Percentiles rank a stretch among this genome's conserved stretches.
Evolutionary conservation across 2,113 vertebrate species (phyloP).

Genomic region (Onychostoma macrolepis): DNA sequence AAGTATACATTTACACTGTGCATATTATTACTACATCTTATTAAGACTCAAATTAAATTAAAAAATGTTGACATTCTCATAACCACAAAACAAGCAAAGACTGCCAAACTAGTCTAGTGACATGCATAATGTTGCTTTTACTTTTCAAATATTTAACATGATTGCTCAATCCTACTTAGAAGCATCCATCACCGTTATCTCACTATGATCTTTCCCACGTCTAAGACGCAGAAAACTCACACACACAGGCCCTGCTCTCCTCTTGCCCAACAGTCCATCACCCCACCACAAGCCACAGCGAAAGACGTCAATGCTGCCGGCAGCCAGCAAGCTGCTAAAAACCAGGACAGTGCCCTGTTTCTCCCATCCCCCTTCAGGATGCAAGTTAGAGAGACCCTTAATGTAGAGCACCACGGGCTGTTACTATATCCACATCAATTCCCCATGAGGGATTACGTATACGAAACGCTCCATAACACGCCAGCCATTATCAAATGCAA

Average conservation of each 20-base stretch:
- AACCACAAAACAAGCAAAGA: not conserved
- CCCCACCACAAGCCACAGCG: not conserved
- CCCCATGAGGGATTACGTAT: not conserved
- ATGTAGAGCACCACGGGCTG: slow-evolving; percentile 46
- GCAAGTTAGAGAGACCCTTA: not conserved
- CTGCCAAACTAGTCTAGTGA: not conserved
- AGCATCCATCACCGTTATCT: not conserved
- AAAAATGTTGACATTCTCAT: not conserved
- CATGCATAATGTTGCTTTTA: not conserved
- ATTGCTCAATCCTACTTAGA: not conserved
- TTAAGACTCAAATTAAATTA: too few relatives aligned
- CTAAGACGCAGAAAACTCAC: not conserved
- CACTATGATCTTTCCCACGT: not conserved
- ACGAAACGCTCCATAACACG: not conserved
- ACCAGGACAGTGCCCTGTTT: slow-evolving; percentile 5
- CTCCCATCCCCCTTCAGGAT: not conserved
- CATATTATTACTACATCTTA: too few relatives aligned
- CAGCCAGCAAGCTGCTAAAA: slow-evolving; percentile 16
- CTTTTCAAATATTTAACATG: not conserved
- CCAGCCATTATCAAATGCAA: not conserved
- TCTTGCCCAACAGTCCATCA: not conserved
- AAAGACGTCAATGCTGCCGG: slow-evolving; percentile 3
- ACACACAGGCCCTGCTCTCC: not conserved
- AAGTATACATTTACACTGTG: too few relatives aligned
- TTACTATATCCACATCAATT: slow-evolving; percentile 47